phyloP scores from a whole-genome alignment of 2,888 invertebrate genomes.

The Pinctada fucata region DNA sequence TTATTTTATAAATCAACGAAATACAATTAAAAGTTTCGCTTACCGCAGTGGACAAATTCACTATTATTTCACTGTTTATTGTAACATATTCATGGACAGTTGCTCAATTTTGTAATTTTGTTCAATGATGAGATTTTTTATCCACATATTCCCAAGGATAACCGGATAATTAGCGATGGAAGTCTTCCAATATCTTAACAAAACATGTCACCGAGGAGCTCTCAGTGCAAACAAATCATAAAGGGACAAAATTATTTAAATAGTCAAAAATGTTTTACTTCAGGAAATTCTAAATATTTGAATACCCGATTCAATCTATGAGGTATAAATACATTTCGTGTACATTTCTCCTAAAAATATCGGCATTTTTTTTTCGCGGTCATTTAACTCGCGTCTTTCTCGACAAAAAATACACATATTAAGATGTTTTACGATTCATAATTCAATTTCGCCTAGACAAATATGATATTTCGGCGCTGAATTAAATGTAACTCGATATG shows the following conservation, averaged over 20 bases:
- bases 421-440: neutral
- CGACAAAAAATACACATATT: neutral
- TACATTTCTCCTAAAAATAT: neutral
- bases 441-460: neutral
- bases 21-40: conserved; percentile 3
- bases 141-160: too few species aligned
- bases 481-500: neutral
- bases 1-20: neutral
- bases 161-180: too few species aligned
- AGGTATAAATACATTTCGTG: neutral
- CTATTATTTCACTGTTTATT: too few species aligned
- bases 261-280: neutral
- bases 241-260: neutral
- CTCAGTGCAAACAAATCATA: neutral
- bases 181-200: too few species aligned
- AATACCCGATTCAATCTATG: neutral
- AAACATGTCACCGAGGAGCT: too few species aligned
- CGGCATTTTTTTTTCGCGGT: neutral
- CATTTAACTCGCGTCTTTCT: neutral
- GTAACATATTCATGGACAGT: too few species aligned
- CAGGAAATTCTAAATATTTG: neutral
- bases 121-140: too few species aligned
- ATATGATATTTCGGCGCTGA: neutral
- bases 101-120: too few species aligned
- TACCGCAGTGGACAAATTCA: too few species aligned